A percentile compares a stretch with the other conserved stretches of the same genome.
Conservation (phyloP, 2,888 invertebrate species). For the Tupiocoris notatus region DNA sequence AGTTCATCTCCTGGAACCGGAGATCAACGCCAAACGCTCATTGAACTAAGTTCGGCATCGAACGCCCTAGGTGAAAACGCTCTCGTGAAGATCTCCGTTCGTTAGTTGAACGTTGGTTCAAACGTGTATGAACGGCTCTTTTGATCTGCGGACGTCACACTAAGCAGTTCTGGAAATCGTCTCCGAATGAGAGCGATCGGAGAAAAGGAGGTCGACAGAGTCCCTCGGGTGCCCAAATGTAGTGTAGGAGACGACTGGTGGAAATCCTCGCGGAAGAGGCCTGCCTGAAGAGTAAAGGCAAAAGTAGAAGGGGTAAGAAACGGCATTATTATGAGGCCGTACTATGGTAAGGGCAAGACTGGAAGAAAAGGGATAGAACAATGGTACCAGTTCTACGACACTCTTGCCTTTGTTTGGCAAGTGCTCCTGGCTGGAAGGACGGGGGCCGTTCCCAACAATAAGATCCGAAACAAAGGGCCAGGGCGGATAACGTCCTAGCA, state of each 20-base stretch:
- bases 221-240: not conserved
- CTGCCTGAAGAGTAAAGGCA: not conserved
- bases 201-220: not conserved
- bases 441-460: constrained; percentile 45
- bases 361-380: constrained; percentile 47
- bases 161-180: too few relatives aligned
- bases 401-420: constrained; percentile 49
- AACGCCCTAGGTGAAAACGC: too few relatives aligned
- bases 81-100: too few relatives aligned
- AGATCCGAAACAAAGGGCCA: constrained; percentile 49
- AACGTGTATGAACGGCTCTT: too few relatives aligned
- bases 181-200: not conserved
- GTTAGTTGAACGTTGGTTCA: too few relatives aligned
- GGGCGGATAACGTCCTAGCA: constrained; percentile 48
- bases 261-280: not conserved
- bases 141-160: too few relatives aligned
- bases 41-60: too few relatives aligned
- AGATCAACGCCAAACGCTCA: too few relatives aligned
- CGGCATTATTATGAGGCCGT: constrained; percentile 43
- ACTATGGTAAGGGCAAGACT: constrained; percentile 17
- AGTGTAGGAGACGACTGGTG: not conserved
- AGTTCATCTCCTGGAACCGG: too few relatives aligned
- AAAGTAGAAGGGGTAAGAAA: constrained; percentile 37
- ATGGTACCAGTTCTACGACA: constrained; percentile 46
- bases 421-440: constrained; percentile 44